Percentiles rank a stretch among this genome's conserved stretches.
Evolutionary conservation across 2,888 invertebrate species (phyloP).

Genomic region (Lysandra coridon): DNA sequence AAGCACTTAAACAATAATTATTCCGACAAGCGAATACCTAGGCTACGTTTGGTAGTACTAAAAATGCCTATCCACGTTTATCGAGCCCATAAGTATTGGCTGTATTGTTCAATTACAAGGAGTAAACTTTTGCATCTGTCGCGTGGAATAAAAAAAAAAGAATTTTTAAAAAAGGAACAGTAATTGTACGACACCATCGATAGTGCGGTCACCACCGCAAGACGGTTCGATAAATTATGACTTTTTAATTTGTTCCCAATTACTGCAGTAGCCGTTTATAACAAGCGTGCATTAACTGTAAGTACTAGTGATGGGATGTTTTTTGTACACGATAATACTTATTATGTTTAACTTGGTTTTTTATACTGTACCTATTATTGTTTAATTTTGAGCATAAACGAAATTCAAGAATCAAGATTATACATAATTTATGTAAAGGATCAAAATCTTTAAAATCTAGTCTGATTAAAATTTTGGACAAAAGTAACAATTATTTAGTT

Average conservation of each 20-base stretch:
- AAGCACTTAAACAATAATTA: neutral
- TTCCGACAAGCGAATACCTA: neutral
- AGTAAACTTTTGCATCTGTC: constrained; percentile 28
- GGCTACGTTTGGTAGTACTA: constrained; percentile 5
- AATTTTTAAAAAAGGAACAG: constrained; percentile 14
- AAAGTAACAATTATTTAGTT: neutral
- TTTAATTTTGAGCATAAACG: too few species aligned
- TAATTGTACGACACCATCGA: constrained; percentile 25
- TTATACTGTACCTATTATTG: neutral
- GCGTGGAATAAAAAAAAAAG: constrained; percentile 11
- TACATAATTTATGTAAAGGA: neutral
- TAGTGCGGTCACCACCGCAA: constrained; percentile 38
- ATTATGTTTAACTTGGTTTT: too few species aligned
- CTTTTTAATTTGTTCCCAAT: constrained; percentile 46
- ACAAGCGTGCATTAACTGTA: constrained; percentile 54
- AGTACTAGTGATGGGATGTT: constrained; percentile 34
- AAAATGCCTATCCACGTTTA: neutral
- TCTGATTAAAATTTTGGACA: neutral
- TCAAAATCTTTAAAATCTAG: neutral
- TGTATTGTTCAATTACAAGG: neutral
- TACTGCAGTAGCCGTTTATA: constrained; percentile 54
- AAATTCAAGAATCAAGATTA: too few species aligned
- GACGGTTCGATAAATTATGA: constrained; percentile 55
- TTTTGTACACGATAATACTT: neutral
- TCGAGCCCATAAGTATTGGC: neutral